Base-by-base conservation (phyloP, 2,888 invertebrate genomes). In the Tholera decimalis region DNA sequence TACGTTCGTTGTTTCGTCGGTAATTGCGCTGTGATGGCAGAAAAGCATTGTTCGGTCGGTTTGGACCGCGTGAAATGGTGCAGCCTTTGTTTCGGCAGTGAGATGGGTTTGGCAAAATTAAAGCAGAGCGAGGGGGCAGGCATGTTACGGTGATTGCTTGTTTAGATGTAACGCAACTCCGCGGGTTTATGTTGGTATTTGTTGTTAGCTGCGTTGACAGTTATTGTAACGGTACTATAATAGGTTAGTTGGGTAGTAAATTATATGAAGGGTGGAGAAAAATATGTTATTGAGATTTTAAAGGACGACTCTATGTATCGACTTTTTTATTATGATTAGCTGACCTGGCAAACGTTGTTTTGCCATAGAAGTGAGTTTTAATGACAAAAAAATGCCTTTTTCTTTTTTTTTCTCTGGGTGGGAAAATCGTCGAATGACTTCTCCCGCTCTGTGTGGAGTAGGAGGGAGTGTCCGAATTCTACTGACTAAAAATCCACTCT, bases 31-130 rank as follows among this genome's bases (percentile, higher is more conserved):
- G 80, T 85, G 88, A 90, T 89, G 89, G 89, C 83, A 89, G 91
- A 86, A 88, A 87, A 86, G 88, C 89, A 92, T 93, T 94, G 94
- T 94, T 91, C 91, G 89, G 87, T 93, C 90, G 94, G 94, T 93
- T 94, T 92, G 89, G 92, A 89, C 90, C 92, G 94, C 92, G 93
- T 93, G 94, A 94, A 94, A 93, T 92, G 92, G 92, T 89, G 89
- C 85, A 79, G 85, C 88, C 89, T 92, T 93, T 93, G 92, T 94
- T 91, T 92, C 87, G 87, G 85, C 84, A 81, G 88, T 73, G 82
- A 90, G 91, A 91, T 90, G 93, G 94, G 93, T 92, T 93, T 93
- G 91, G 90, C 93, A 77, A 88, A 93, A 92, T 94, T 94, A 93
- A 94, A 93, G 93, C 90, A 86, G 88, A 86, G 88, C 87, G 87